Base-by-base conservation (phyloP, 2,888 invertebrate genomes). In the Pristionchus entomophagus region DNA sequence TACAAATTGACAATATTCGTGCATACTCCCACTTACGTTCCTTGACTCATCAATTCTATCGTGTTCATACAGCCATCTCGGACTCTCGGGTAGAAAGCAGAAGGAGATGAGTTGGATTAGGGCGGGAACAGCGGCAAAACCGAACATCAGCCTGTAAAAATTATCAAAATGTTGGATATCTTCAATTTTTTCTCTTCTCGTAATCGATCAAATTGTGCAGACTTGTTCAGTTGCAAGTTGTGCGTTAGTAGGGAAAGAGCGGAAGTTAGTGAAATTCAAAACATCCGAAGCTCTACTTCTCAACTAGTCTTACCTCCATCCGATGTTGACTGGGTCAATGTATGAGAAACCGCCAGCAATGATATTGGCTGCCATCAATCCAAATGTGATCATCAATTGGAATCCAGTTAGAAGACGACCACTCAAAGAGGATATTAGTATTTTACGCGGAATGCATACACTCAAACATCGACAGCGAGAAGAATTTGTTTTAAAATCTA, bases 1-100 rank as follows among this genome's bases (percentile, higher is more conserved):
- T 65, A 26, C 45, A 35, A n/a, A n/a, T n/a, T n/a, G n/a, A n/a
- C n/a, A n/a, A 29, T 73, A 14, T 2, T n/a, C 22, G 22, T 51
- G 26, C n/a, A 22, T 49, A 51, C 35, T 22, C 12, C 29, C 5
- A 38, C 77, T 45, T 45, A 88, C 88, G 32, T 49, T 83, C 41
- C 86, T 81, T 1, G 89, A 88, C 56, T 90, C 90, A 1, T 89
- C 88, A 38, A 86, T 86, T 45, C 86, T 41, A 38, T 88, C 89
- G 85, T 90, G 91, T 73, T 89, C 89, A 69, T 87, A 90, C 26
- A 92, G 87, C 91, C 91, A 92, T 3, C 95, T 93, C 5, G 95
- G 95, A 87, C 94, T 94, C 91, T 95, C 95, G 0, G 95, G 95
- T 92, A 95, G 94, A 89, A 94, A 95, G 19, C 95, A 87, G 91